Base-by-base conservation (phyloP, 2,888 invertebrate species). In the Pseudococcus viburni region DNA sequence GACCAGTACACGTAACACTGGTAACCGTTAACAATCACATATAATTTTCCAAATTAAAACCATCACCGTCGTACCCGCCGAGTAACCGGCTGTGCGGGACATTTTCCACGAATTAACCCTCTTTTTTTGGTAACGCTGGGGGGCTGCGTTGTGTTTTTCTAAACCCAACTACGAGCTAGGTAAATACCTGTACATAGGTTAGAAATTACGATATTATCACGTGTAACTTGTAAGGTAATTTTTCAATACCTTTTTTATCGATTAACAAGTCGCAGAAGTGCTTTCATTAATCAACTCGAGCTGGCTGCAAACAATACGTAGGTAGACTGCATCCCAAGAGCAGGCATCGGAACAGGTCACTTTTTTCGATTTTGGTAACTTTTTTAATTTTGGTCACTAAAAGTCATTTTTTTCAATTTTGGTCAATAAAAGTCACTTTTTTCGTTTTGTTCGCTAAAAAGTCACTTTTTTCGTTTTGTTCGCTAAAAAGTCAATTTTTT, bases 21-120 rank as follows among this genome's bases (percentile, higher is more conserved):
- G 73, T 73, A 73, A 73, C 73, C 33, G 73, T 73, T 73, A 73
- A 73, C 73, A 73, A 73, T 73, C 73, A 73, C 73, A 73, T 73
- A 73, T 73, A 73, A 73, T 73, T 73, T 73, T 73, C 26, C 73
- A 73, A 73, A 73, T 73, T 73, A 73, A 73, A 73, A 73, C 26
- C 64, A 64, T 64, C 26, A 73, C 73, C 73, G 33, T 73, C 17
- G 39, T 26, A 64, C 51, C 51, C 17, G 15, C 7, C 19, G 59
- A 59, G 59, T 19, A 19, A 19, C 59, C 59, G 19, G 19, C 19
- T 59, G 11, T n/a, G 64, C 64, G 22, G 64, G 0, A 33, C 22
- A 26, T 73, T 73, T 73, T 73, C 73, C 73, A 73, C 26, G 73
- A 73, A 73, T 73, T 73, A 73, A 26, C 73, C 73, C 33, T 33